Percentiles rank a stretch among this genome's conserved stretches.
These are phyloP conservation scores for Sphaeridia pumilis DNA, from an alignment of 2,888 invertebrate genomes.

Conservation along the genomic window DNA sequence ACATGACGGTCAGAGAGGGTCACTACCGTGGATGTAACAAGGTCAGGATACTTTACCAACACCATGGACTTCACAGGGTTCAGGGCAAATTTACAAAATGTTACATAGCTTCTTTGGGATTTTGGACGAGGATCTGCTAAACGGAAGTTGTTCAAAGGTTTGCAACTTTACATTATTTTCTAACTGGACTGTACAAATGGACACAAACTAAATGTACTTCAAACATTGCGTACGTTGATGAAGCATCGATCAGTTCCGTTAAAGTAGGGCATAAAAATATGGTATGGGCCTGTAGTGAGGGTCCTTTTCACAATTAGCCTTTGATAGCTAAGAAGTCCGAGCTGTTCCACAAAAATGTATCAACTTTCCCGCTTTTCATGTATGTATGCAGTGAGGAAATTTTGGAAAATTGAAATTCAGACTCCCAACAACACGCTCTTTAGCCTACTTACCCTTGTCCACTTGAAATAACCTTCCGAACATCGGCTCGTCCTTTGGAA, in stretches of 20 bases:
- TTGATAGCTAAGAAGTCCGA: slow-evolving; percentile 18
- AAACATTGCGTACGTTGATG: slow-evolving; percentile 24
- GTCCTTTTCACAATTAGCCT: slow-evolving; percentile 11
- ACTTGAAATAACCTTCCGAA: slow-evolving; percentile 64
- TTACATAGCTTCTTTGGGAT: too few relatives aligned
- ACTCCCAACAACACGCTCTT: background rate
- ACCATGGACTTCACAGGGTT: too few relatives aligned
- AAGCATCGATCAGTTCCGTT: slow-evolving; percentile 30
- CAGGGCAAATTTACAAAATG: too few relatives aligned
- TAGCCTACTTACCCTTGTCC: slow-evolving; percentile 53
- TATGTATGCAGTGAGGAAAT: background rate
- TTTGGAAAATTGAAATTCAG: slow-evolving; percentile 1
- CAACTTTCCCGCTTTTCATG: too few relatives aligned
- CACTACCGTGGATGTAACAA: too few relatives aligned
- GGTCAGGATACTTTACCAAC: too few relatives aligned
- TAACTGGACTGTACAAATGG: too few relatives aligned
- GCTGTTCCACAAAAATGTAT: slow-evolving; percentile 10
- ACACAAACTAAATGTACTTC: too few relatives aligned
- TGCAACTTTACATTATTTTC: too few relatives aligned
- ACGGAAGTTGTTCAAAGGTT: too few relatives aligned
- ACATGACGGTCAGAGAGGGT: too few relatives aligned
- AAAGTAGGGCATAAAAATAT: slow-evolving; percentile 11
- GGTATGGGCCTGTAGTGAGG: slow-evolving; percentile 10
- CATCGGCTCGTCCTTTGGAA: slow-evolving; percentile 76
- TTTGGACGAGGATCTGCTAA: too few relatives aligned